Evolutionary conservation across 2,113 vertebrate species (phyloP), one percentile per base, ranked within the genome.

Genomic region (Brienomyrus longianalis): DNA sequence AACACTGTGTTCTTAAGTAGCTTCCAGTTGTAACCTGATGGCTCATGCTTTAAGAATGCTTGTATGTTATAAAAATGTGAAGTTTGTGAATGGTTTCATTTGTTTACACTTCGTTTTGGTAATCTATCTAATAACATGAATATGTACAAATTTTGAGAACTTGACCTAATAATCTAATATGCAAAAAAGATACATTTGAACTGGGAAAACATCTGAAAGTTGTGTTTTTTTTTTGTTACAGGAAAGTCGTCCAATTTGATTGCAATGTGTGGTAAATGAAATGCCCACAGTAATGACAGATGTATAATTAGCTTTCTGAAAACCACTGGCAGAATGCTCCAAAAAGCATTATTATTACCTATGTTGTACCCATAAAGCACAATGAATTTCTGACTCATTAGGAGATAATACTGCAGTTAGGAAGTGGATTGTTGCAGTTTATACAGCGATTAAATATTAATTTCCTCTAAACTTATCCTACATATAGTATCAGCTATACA

Each of bases 1-100:
- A 90, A 62, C 86, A 91, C 86, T 77, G 56, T 70, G 90, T 89
- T 83, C 45, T 91, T 86, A 56, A 92, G 86, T 84, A 90, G 93
- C 90, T 93, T 91, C 90, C 91, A 91, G 91, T 90, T 90, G 90
- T 91, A 90, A 93, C 93, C 87, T 91, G 91, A 91, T 88, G 87
- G 91, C 84, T 93, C 74, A 84, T 90, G 85, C 89, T 52, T 27
- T 92, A 90, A 90, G 90, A 50, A 89, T 88, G 89, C 89, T 90
- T 91, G 62, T 59, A 89, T 93, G 92, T 92, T 91, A 88, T 56
- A 51, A 86, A 88, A n/a, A 52, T 84, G 88, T 92, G 6, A 90
- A 91, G 91, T 92, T 90, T 5, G 91, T 92, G 85, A 92, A 92
- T 91, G 91, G 91, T 92, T 91, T 90, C 90, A 88, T 89, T 91